Base-by-base conservation (phyloP, 2,113 vertebrate species). In the rat (Rattus norvegicus) region DNA sequence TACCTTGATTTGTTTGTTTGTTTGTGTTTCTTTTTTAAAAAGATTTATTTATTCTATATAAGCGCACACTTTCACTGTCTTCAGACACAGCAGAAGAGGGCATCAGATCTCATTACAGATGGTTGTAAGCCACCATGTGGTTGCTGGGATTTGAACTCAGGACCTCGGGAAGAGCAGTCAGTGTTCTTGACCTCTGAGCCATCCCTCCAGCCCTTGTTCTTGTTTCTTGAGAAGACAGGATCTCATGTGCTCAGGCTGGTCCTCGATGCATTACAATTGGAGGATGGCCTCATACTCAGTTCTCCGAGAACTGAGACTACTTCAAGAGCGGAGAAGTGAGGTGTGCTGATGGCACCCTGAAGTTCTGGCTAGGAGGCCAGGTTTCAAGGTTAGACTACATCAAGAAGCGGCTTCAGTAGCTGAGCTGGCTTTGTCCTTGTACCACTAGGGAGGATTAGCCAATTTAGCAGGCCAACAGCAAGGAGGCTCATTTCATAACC, bases 171-270 rank as follows among this genome's bases (percentile, higher is more conserved):
- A 43, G 43, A 43, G 43, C 43, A 43, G 43, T 43, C 43, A 43
- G 43, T 43, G 43, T 43, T 43, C 43, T 54, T 54, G 52, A 3
- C n/a, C 4, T n/a, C 36, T 2, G 1, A 2, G 2, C 10, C 3
- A 6, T 47, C 26, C 19, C 17, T 19, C 14, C 26, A 1, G 19
- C 22, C 43, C 43, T 43, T 26, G 10, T 17, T 30, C 30, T 26
- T 30, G 39, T 47, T 33, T 67, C 28, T 20, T 67, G 26, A 43
- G 59, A 47, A 86, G 83, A 47, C 26, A 47, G 81, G 49, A 36
- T 80, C 17, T 36, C 36, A 61, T 2, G 36, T 7, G 16, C 24
- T 28, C 83, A 65, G 39, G 43, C 17, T 20, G 19, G 63, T 28
- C 4, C 39, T 16, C 28, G 1, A 20, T 36, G 49, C 47, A 36